A percentile compares a stretch with the other conserved stretches of the same genome.
phyloP scores from a whole-genome alignment of 2,888 invertebrate species.

The Dichetophora obliterata region DNA sequence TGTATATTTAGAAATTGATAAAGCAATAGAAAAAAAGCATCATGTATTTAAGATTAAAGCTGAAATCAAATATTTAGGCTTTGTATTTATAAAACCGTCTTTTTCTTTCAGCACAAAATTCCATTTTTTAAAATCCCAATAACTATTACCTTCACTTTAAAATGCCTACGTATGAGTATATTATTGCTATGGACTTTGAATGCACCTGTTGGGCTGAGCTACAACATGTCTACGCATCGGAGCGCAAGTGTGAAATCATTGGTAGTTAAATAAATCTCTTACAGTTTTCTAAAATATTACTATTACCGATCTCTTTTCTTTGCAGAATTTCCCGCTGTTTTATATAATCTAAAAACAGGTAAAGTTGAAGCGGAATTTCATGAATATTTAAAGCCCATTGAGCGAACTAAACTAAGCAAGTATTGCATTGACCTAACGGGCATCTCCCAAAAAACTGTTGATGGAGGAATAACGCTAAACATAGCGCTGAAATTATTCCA shows the following conservation, averaged over 20 bases:
- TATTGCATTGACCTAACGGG: neutral
- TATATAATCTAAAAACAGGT: neutral
- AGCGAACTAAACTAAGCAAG: neutral
- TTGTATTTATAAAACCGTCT: no score
- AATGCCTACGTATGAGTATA: neutral
- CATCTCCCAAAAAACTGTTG: neutral
- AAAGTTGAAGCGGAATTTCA: neutral
- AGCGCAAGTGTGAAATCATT: neutral
- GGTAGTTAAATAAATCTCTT: neutral
- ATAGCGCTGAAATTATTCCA: neutral
- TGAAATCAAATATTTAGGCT: no score
- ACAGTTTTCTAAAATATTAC: no score
- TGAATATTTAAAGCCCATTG: neutral
- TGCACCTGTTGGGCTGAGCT: neutral
- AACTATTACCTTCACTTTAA: no score
- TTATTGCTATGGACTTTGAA: neutral
- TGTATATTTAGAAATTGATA: no score
- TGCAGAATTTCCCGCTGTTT: neutral
- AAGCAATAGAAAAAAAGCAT: no score
- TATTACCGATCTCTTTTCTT: neutral
- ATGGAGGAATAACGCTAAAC: neutral
- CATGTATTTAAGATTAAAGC: no score
- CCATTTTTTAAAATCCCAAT: no score
- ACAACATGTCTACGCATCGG: neutral
- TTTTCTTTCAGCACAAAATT: no score